phyloP scores from a whole-genome alignment of 1,140 invertebrate genomes.

The Leptinotarsa defecta region DNA sequence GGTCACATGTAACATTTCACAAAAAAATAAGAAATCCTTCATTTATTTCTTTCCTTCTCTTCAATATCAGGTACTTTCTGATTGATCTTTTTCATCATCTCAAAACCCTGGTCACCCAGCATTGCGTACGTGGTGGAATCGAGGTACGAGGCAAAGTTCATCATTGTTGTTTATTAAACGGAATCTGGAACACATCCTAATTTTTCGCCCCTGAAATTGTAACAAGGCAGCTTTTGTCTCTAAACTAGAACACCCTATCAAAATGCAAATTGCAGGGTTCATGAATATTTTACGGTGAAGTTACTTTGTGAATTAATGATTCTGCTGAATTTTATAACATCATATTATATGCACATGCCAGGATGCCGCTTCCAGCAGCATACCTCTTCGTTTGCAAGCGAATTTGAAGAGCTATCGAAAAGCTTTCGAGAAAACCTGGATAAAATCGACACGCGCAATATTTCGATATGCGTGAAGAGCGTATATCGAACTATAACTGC shows the following conservation, averaged over 20 bases:
- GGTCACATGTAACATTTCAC: too few relatives aligned
- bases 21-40: too few relatives aligned
- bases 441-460: not conserved
- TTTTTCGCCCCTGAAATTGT: conserved; percentile 12
- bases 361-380: not conserved
- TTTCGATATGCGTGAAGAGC: not conserved
- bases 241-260: conserved; percentile 26
- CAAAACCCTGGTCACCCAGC: too few relatives aligned
- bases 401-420: not conserved
- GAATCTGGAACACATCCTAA: not conserved
- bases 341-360: conserved; percentile 22
- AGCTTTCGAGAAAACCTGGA: not conserved
- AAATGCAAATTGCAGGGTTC: conserved; percentile 25
- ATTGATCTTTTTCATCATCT: too few relatives aligned
- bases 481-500: not conserved
- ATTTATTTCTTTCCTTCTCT: too few relatives aligned
- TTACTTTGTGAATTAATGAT: conserved; percentile 23
- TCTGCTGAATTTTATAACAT: conserved; percentile 26
- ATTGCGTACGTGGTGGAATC: too few relatives aligned
- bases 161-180: not conserved
- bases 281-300: conserved; percentile 25
- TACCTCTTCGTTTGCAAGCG: not conserved
- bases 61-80: too few relatives aligned
- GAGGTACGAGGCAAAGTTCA: too few relatives aligned
- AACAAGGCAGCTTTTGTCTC: conserved; percentile 21